Evolutionary conservation across 2,797 vertebrate genomes (phyloP).

Genomic region (Enoplosus armatus): DNA sequence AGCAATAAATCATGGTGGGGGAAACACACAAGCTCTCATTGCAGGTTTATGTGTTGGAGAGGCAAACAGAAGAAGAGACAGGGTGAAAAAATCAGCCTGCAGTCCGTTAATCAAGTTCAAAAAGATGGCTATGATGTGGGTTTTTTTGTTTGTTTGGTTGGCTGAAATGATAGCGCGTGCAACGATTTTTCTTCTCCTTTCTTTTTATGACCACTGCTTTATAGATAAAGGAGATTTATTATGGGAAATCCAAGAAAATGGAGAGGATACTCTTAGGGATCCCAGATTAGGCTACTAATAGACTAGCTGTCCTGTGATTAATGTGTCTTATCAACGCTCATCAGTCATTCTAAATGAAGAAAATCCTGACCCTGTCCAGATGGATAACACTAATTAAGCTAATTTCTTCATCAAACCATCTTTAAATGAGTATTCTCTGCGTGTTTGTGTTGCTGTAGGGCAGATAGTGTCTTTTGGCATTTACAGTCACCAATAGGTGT

Average conservation of each 20-base stretch:
- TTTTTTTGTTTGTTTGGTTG: slow-evolving; percentile 49
- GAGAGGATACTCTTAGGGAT: slow-evolving; percentile 78
- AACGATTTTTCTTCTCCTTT: slow-evolving; percentile 69
- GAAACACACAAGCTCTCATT: slow-evolving; percentile 80
- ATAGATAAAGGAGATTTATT: slow-evolving; percentile 84
- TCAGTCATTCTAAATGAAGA: slow-evolving; percentile 82
- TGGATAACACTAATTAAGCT: slow-evolving; percentile 80
- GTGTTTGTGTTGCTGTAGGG: slow-evolving; percentile 39
- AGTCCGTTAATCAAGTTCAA: slow-evolving; percentile 82
- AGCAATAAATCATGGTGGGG: slow-evolving; percentile 84
- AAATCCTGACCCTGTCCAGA: slow-evolving; percentile 76
- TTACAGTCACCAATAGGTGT: slow-evolving; percentile 16
- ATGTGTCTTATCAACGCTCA: slow-evolving; percentile 80
- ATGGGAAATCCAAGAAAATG: slow-evolving; percentile 78
- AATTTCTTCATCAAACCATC: slow-evolving; percentile 77
- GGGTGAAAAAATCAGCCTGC: slow-evolving; percentile 60
- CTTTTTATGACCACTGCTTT: slow-evolving; percentile 77
- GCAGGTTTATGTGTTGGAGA: slow-evolving; percentile 81
- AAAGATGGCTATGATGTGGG: slow-evolving; percentile 73
- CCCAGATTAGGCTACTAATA: slow-evolving; percentile 82
- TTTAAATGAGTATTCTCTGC: slow-evolving; percentile 50
- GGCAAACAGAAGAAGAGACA: slow-evolving; percentile 72
- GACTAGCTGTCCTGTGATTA: slow-evolving; percentile 78
- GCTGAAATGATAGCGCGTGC: slow-evolving; percentile 77
- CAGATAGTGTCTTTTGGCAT: slow-evolving; percentile 4